phyloP scores from a whole-genome alignment of 2,797 vertebrate genomes.

The Podarcis siculus region DNA sequence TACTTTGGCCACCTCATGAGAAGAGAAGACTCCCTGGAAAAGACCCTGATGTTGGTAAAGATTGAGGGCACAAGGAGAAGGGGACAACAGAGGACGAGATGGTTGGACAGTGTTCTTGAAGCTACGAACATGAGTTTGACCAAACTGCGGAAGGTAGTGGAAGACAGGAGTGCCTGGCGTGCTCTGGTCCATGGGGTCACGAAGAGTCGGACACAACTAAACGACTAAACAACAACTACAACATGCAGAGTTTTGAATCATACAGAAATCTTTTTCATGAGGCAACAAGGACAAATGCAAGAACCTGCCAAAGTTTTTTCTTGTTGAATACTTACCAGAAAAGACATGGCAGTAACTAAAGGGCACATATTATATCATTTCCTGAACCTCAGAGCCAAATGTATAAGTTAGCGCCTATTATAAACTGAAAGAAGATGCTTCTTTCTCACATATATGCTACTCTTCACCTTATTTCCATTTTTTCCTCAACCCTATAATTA shows the following conservation, averaged over 20 bases:
- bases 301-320: not conserved
- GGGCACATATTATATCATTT: not conserved
- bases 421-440: not conserved
- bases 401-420: not conserved
- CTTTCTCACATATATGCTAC: not conserved
- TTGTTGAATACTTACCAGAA: not conserved
- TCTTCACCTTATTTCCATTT: not conserved
- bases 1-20: no score
- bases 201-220: no score
- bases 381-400: not conserved
- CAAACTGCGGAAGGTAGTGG: no score
- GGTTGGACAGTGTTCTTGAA: no score
- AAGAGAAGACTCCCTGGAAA: no score
- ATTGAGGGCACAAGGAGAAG: no score
- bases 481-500: not conserved
- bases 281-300: not conserved
- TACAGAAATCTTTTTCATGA: not conserved
- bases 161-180: no score
- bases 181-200: no score
- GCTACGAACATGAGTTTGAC: no score
- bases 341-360: not conserved
- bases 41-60: no score
- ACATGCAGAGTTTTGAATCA: not conserved
- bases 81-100: no score
- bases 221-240: no score